phyloP scores from a whole-genome alignment of 2,797 vertebrate species.

The Circus cinereus region DNA sequence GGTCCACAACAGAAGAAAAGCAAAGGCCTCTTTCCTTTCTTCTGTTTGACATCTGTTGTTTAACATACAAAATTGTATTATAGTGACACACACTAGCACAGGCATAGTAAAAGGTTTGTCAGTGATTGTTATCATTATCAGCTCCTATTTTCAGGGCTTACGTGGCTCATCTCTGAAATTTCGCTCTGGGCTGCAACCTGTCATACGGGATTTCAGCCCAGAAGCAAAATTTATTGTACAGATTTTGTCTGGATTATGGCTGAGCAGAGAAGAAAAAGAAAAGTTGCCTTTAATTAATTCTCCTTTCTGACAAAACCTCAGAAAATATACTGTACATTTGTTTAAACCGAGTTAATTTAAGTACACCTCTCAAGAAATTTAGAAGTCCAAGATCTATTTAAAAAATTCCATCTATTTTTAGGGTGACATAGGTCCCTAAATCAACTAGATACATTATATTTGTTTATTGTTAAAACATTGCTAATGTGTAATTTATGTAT shows the following conservation, averaged over 20 bases:
- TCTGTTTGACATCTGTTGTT: constrained; percentile 91
- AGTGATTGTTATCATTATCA: constrained; percentile 14
- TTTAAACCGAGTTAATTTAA: neutral
- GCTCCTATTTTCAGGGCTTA: constrained; percentile 17
- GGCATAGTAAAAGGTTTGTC: neutral
- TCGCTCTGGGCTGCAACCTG: neutral
- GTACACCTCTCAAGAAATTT: neutral
- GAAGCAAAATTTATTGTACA: constrained; percentile 4
- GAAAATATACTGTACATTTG: neutral
- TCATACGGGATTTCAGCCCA: constrained; percentile 47
- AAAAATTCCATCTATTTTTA: neutral
- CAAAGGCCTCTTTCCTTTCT: constrained; percentile 81
- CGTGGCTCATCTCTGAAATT: constrained; percentile 31
- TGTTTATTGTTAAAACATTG: neutral
- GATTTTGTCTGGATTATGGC: neutral
- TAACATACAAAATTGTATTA: constrained; percentile 86
- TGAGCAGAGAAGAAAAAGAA: neutral
- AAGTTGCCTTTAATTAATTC: neutral
- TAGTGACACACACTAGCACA: constrained; percentile 40
- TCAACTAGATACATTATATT: neutral
- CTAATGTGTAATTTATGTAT: neutral
- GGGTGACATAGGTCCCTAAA: neutral
- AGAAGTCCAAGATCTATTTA: neutral
- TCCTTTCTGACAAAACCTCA: neutral
- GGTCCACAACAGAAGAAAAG: constrained; percentile 81